Conservation (phyloP, 2,888 invertebrate genomes). For the Caenorhabditis wallacei region DNA sequence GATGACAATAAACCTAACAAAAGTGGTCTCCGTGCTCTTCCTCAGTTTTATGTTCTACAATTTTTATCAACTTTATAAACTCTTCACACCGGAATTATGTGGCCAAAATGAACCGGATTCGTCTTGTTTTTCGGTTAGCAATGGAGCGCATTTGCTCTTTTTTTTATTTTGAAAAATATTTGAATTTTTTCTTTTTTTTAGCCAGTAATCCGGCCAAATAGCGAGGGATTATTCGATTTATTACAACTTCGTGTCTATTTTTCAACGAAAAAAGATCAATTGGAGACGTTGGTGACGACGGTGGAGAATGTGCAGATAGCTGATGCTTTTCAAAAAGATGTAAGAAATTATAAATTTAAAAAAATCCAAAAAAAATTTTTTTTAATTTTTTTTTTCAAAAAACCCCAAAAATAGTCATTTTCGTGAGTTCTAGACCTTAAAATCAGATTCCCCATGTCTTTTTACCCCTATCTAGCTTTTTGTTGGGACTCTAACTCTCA, state of each 20-base stretch:
- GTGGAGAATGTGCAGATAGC: constrained; percentile 65
- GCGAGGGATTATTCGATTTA: constrained; percentile 70
- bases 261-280: constrained; percentile 53
- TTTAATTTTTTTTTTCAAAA: background rate
- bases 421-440: too few relatives aligned
- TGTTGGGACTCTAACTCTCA: too few relatives aligned
- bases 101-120: constrained; percentile 25
- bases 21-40: constrained; percentile 83
- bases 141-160: too few relatives aligned
- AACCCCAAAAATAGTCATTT: constrained; percentile 7
- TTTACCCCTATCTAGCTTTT: too few relatives aligned
- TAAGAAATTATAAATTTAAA: background rate
- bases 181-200: constrained; percentile 40
- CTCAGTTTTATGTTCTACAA: constrained; percentile 85
- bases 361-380: background rate
- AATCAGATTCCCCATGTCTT: too few relatives aligned
- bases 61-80: constrained; percentile 84
- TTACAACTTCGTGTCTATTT: constrained; percentile 75
- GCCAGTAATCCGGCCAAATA: constrained; percentile 66
- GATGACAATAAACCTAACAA: constrained; percentile 70
- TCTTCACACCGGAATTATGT: constrained; percentile 83
- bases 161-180: background rate
- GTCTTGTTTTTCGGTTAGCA: constrained; percentile 26
- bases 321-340: constrained; percentile 47
- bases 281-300: constrained; percentile 61